Evolutionary conservation across 2,113 vertebrate species (phyloP).

Genomic region (Ptyas mucosa): DNA sequence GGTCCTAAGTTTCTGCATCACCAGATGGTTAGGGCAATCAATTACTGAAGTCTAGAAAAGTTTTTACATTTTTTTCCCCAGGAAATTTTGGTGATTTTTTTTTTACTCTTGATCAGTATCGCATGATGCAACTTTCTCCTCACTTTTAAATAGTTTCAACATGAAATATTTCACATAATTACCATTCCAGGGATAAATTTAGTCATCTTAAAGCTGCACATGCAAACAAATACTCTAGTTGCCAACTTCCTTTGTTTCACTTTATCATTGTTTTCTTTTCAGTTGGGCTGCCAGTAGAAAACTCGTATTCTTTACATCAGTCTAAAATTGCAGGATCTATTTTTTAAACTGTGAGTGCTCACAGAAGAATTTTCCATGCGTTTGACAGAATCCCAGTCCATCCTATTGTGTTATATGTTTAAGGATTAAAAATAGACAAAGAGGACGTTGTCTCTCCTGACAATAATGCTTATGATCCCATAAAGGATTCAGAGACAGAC

Average conservation of each 20-base stretch:
- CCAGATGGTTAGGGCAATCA: neutral
- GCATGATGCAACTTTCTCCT: neutral
- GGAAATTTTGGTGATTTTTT: fast-evolving
- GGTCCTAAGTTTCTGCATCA: slow-evolving; percentile 21
- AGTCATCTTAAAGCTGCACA: neutral
- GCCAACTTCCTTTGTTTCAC: neutral
- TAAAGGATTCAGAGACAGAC: neutral
- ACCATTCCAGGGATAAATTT: neutral
- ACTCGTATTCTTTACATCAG: neutral
- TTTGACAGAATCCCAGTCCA: neutral
- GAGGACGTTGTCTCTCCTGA: neutral
- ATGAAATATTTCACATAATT: neutral
- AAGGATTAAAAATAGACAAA: neutral
- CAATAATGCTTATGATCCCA: neutral
- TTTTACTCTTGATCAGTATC: neutral
- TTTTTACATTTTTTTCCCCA: neutral
- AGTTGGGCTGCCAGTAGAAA: neutral
- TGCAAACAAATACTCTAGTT: neutral
- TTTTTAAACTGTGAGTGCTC: neutral
- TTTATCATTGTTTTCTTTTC: neutral
- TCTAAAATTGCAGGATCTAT: neutral
- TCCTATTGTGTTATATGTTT: neutral
- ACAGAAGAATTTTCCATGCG: neutral
- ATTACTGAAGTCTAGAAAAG: fast-evolving
- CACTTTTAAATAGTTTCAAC: neutral